These are phyloP conservation scores for Notoglanidium macrostoma DNA, from an alignment of 2,797 vertebrate species.

Conservation along the genomic window DNA sequence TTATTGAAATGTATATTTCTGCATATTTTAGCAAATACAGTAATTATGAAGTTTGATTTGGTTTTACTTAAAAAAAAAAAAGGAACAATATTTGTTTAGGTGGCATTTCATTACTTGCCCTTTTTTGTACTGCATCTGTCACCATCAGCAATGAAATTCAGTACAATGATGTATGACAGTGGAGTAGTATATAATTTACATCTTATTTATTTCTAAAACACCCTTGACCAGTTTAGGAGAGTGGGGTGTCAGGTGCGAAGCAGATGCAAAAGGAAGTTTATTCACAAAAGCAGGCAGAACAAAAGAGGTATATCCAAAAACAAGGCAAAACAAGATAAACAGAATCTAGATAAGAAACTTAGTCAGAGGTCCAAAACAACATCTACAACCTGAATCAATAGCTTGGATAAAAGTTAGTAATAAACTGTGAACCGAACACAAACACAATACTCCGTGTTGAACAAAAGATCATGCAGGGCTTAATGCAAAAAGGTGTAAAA, in stretches of 20 bases:
- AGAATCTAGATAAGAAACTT: no score
- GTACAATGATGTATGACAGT: neutral
- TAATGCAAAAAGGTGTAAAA: no score
- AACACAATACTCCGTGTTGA: no score
- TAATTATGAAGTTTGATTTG: neutral
- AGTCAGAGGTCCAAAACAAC: no score
- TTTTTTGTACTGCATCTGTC: neutral
- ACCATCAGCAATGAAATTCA: neutral
- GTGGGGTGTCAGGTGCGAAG: neutral
- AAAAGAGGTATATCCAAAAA: no score
- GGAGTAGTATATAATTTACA: neutral
- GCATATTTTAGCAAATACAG: neutral
- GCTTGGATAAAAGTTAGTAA: no score
- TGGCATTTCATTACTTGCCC: neutral
- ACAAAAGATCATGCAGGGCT: no score
- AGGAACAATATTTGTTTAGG: neutral
- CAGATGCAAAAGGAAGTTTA: no score
- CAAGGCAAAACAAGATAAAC: no score
- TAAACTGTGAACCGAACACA: no score
- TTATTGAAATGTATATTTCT: neutral
- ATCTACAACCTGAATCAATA: no score
- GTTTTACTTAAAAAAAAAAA: neutral
- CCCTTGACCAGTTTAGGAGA: neutral
- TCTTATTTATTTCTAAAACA: neutral
- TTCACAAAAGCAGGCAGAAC: no score